Evolutionary conservation across 2,113 vertebrate genomes (phyloP), one percentile per base, ranked within the genome.

Genomic region (Corythoichthys intestinalis): DNA sequence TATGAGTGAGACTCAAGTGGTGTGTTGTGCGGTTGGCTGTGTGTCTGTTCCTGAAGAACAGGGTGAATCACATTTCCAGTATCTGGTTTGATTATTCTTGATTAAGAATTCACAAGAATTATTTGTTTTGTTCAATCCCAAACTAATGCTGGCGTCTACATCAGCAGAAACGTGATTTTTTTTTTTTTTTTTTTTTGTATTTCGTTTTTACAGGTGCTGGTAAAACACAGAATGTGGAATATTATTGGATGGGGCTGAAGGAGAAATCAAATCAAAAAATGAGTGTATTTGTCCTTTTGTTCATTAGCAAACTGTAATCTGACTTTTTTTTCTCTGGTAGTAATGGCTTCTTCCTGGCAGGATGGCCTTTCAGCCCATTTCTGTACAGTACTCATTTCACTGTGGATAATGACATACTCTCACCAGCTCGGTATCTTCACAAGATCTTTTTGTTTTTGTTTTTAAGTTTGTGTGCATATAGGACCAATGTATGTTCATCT

Each of bases 21-120:
- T 71, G 69, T 78, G 54, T 81, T 77, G 34, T 58, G 65, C 67
- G 73, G 74, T 56, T 59, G 73, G 74, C 53, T 59, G 66, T 17
- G 60, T 69, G 73, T 74, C 38, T 35, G 11, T 70, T 76, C 56
- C 17, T 39, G 66, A 39, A 77, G 67, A 35, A 72, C 28, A 77
- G 74, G 53, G 44, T 53, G n/a, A 57, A 73, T 56, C 56, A 7
- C 39, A 15, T 52, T 74, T 44, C 53, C 56, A 37, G 56, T 15
- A 58, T 37, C 34, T 58, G 56, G 12, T 14, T 14, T 47, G 44
- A 20, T 46, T 34, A 47, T 63, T 47, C 9, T 46, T 34, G 20
- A 60, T 15, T 39, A 41, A n/a, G 6, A 20, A n/a, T n/a, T 53
- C 6, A 56, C n/a, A 34, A 34, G 17, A 53, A 53, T 17, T 17